Evolutionary conservation across 2,113 vertebrate species (phyloP), one percentile per base, ranked within the genome.

Genomic region (Gallinago media): DNA sequence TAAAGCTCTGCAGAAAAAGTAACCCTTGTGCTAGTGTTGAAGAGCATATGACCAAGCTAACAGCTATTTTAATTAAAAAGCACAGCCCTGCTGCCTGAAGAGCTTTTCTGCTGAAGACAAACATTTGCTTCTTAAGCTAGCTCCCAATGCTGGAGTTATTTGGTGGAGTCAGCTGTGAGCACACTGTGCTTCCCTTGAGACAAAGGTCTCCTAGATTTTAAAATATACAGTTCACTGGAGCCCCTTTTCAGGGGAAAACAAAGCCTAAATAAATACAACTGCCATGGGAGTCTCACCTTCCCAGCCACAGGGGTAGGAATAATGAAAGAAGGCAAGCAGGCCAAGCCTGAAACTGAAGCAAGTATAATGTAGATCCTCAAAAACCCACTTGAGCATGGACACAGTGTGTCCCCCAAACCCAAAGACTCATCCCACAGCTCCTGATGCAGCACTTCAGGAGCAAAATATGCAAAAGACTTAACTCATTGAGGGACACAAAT

Each of bases 21-120:
- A 94, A 93, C 72, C 46, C 72, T 86, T 94, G 95, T 80, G 52
- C 70, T 88, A 72, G 52, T 49, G 49, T 91, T 93, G 59, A 88
- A 90, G 70, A 95, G 85, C 68, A 85, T 81, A 96, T 90, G 95
- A 95, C 83, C 85, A 78, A 83, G 73, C 79, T 78, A 92, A 68
- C 95, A 94, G 92, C 73, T 80, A 77, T 93, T 96, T 95, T 96
- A 96, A 95, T 96, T 93, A 92, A 90, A 96, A 94, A 92, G 82
- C 68, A 91, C 31, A 74, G 68, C 65, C 26, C 58, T 68, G 65
- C 61, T 88, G 88, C 85, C 83, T 81, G 90, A 96, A 96, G 90
- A 96, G 88, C 88, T 94, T 95, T 93, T 92, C 76, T 84, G n/a
- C 73, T 94, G 67, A 92, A 93, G 90, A 93, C 90, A 96, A 97